A percentile compares a stretch with the other conserved stretches of the same genome.
phyloP scores from a whole-genome alignment of 1,140 invertebrate species.

The Aleiodes sp. region DNA sequence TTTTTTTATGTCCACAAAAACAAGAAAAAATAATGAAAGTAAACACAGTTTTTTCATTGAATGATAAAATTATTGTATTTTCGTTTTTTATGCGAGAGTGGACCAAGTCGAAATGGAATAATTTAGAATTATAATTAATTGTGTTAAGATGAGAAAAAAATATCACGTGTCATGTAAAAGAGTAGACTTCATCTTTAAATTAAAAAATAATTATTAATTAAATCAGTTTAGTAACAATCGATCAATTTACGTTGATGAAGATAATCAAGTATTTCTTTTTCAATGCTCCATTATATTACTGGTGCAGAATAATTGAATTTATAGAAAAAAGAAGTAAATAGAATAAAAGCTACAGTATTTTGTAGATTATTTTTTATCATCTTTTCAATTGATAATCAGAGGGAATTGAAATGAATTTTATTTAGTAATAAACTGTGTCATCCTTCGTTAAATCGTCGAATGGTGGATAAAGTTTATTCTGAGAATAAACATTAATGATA shows the following conservation, averaged over 20 bases:
- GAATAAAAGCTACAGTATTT: slow-evolving; percentile 35
- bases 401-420: not conserved
- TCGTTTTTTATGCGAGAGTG: too few relatives aligned
- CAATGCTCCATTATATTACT: not conserved
- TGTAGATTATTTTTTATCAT: slow-evolving; percentile 37
- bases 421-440: not conserved
- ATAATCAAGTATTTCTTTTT: slow-evolving; percentile 9
- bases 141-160: too few relatives aligned
- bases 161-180: too few relatives aligned
- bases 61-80: too few relatives aligned
- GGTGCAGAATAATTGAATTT: not conserved
- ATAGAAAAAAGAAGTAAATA: not conserved
- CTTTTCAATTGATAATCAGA: slow-evolving; percentile 8
- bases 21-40: too few relatives aligned
- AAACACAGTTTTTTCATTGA: too few relatives aligned
- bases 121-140: too few relatives aligned
- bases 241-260: too few relatives aligned
- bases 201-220: slow-evolving; percentile 7
- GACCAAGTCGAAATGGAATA: too few relatives aligned
- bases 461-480: slow-evolving; percentile 22
- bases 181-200: too few relatives aligned
- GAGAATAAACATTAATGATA: slow-evolving; percentile 23
- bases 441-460: slow-evolving; percentile 1
- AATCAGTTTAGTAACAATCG: not conserved
- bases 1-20: too few relatives aligned